These are phyloP conservation scores for Lysandra bellargus DNA, from an alignment of 2,888 invertebrate species.

Conservation along the genomic window DNA sequence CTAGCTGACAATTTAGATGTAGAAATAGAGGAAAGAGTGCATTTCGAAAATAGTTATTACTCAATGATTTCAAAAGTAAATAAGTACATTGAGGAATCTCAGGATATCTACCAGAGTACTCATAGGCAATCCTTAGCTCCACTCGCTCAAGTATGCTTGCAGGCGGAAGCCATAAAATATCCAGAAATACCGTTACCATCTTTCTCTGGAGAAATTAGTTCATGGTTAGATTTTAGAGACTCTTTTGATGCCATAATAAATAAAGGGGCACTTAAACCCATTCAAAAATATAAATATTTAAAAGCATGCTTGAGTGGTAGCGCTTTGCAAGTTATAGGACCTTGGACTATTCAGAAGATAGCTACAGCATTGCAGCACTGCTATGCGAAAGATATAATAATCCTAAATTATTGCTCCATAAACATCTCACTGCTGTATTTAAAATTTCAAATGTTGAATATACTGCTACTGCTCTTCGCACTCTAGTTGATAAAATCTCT, in stretches of 20 bases:
- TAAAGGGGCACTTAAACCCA: constrained; percentile 15
- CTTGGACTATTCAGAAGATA: constrained; percentile 23
- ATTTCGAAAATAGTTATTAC: too few relatives aligned
- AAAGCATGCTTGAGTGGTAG: constrained; percentile 7
- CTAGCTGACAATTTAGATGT: too few relatives aligned
- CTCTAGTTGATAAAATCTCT: constrained; percentile 12
- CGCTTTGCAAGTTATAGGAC: constrained; percentile 7
- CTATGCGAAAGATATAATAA: too few relatives aligned
- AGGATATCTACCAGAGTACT: too few relatives aligned
- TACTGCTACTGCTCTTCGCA: constrained; percentile 9
- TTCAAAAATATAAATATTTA: constrained; percentile 19
- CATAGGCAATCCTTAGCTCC: background rate
- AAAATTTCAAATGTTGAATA: background rate
- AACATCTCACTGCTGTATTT: constrained; percentile 23
- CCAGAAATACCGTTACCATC: constrained; percentile 18
- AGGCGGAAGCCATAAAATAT: constrained; percentile 8
- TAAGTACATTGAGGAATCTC: too few relatives aligned
- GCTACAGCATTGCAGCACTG: too few relatives aligned
- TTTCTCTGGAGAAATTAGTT: background rate
- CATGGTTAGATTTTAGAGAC: constrained; percentile 17
- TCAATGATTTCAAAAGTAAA: too few relatives aligned
- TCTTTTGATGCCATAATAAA: constrained; percentile 19
- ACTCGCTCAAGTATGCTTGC: background rate
- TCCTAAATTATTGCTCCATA: constrained; percentile 3
- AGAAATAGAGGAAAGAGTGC: too few relatives aligned